Conservation (phyloP, 2,113 vertebrate species). For the Marmota flaviventris region DNA sequence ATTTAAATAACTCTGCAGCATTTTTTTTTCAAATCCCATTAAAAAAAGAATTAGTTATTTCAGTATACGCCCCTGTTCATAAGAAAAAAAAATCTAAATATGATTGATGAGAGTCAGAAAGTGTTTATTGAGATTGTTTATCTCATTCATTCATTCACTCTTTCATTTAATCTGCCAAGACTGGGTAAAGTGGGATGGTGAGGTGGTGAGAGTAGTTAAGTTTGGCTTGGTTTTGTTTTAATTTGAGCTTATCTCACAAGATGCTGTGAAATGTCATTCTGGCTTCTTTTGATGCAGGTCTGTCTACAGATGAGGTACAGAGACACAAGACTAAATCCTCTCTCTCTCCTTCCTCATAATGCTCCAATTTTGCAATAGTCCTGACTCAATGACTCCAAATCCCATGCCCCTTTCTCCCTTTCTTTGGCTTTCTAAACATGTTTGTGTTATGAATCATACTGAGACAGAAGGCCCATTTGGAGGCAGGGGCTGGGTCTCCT, state of each 20-base stretch:
- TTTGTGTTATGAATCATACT: slow-evolving; percentile 51
- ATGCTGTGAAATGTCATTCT: background rate
- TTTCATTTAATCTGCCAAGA: background rate
- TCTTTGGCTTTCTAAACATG: slow-evolving; percentile 51
- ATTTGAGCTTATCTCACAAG: background rate
- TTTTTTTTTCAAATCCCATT: slow-evolving; percentile 39
- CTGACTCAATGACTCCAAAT: slow-evolving; percentile 7
- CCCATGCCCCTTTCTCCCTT: background rate
- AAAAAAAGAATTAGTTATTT: slow-evolving; percentile 53
- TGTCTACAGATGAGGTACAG: background rate
- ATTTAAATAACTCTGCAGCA: slow-evolving; percentile 47
- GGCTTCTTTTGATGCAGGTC: background rate
- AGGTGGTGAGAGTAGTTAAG: background rate
- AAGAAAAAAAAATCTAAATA: background rate
- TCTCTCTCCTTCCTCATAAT: background rate
- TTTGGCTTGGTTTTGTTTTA: background rate
- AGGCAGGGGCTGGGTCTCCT: background rate
- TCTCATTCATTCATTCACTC: background rate
- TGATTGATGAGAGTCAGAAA: background rate
- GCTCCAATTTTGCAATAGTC: slow-evolving; percentile 59
- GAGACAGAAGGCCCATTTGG: background rate
- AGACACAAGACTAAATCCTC: background rate
- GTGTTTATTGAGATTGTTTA: background rate
- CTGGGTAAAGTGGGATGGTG: background rate
- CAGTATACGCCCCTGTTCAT: slow-evolving; percentile 34